phyloP scores from a whole-genome alignment of 1,140 invertebrate species.

The Lysiphlebus fabarum region DNA sequence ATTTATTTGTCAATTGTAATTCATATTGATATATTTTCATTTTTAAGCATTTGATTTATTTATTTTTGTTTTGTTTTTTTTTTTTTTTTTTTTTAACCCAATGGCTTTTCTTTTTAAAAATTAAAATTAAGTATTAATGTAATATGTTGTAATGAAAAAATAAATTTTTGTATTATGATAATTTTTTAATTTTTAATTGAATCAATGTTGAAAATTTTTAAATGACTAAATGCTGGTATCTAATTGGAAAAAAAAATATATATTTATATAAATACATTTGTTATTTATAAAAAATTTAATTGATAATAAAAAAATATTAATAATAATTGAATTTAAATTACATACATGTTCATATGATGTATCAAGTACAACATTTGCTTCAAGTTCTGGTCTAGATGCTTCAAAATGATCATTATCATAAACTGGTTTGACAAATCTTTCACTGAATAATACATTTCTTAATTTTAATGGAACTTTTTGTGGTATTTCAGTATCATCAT shows the following conservation, averaged over 20 bases:
- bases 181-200: constrained; percentile 31
- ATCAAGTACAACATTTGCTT: constrained; percentile 48
- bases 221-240: constrained; percentile 60
- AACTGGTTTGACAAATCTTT: constrained; percentile 46
- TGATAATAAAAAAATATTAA: background rate
- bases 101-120: too few relatives aligned
- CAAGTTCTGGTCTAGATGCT: constrained; percentile 41
- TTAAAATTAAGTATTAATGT: background rate
- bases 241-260: constrained; percentile 29
- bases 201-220: constrained; percentile 53
- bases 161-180: background rate
- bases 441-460: constrained; percentile 48
- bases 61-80: too few relatives aligned
- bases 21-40: too few relatives aligned
- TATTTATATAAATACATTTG: constrained; percentile 12
- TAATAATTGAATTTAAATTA: constrained; percentile 17
- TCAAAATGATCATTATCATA: constrained; percentile 53
- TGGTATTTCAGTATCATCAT: constrained; percentile 23
- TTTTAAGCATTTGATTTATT: too few relatives aligned
- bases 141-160: constrained; percentile 9
- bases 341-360: constrained; percentile 51
- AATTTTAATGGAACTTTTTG: constrained; percentile 35
- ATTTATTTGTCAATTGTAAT: too few relatives aligned
- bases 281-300: constrained; percentile 5
- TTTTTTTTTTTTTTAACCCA: too few relatives aligned